Evolutionary conservation across 2,113 vertebrate genomes (phyloP).

Genomic region (Heterochromis multidens): DNA sequence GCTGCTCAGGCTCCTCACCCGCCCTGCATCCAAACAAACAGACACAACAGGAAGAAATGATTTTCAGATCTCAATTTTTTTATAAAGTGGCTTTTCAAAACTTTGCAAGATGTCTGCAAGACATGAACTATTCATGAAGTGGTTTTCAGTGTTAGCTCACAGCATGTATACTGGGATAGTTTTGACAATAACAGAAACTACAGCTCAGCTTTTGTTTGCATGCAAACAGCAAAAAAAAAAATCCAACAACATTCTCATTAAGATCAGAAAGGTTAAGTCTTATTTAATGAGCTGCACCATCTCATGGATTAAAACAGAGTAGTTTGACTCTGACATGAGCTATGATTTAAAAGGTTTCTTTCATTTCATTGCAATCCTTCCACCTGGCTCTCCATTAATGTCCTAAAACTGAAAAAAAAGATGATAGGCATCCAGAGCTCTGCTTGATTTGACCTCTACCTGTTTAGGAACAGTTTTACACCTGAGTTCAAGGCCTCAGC

Average conservation of each 20-base stretch:
- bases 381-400: not conserved
- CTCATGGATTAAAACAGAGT: accelerated
- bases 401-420: no score
- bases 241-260: not conserved
- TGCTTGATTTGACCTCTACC: no score
- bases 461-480: not conserved
- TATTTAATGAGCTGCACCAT: no score
- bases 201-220: not conserved
- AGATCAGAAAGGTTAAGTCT: not conserved
- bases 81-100: not conserved
- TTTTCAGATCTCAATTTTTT: no score
- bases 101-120: not conserved
- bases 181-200: not conserved
- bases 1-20: slow-evolving; percentile 92
- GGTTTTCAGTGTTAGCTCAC: not conserved
- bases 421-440: no score
- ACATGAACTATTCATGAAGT: not conserved
- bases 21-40: slow-evolving; percentile 74
- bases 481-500: not conserved
- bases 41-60: no score
- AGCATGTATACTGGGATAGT: not conserved
- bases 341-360: not conserved
- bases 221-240: not conserved
- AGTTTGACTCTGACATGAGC: accelerated
- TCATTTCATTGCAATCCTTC: not conserved